phyloP scores from a whole-genome alignment of 2,888 invertebrate species.

The Mesorhabditis spiculigera region DNA sequence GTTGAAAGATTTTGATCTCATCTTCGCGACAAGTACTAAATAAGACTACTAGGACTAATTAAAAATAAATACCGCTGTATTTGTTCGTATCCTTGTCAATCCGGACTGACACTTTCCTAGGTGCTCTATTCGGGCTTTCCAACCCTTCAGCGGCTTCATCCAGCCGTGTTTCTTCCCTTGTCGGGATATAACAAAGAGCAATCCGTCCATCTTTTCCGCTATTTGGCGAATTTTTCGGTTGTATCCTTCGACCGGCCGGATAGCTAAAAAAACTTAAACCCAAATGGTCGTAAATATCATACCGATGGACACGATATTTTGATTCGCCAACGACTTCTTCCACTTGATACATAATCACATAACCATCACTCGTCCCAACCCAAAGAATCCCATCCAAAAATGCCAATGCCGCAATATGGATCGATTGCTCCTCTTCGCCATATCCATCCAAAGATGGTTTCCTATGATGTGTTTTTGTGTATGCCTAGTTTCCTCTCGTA shows the following conservation, averaged over 20 bases:
- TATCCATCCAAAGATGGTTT: constrained; percentile 32
- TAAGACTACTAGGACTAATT: too few species aligned
- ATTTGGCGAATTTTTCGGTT: constrained; percentile 22
- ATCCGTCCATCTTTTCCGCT: constrained; percentile 7
- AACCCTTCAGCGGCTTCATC: constrained; percentile 24
- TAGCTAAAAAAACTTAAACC: constrained; percentile 14
- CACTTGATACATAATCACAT: constrained; percentile 51
- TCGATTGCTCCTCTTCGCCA: constrained; percentile 19
- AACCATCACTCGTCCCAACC: constrained; percentile 64
- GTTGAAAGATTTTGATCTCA: neutral
- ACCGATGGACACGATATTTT: constrained; percentile 21
- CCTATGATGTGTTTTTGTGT: constrained; percentile 14
- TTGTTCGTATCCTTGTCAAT: constrained; percentile 38
- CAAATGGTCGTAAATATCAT: neutral
- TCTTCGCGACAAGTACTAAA: neutral
- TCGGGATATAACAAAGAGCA: constrained; percentile 40
- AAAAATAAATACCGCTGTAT: constrained; percentile 20
- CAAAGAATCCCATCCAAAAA: constrained; percentile 55
- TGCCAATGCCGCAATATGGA: constrained; percentile 31
- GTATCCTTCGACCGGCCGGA: constrained; percentile 20
- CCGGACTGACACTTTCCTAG: constrained; percentile 33
- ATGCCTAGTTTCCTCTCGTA: constrained; percentile 7
- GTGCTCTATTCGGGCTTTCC: constrained; percentile 2
- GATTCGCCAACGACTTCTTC: constrained; percentile 16
- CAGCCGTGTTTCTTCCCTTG: constrained; percentile 32